Evolutionary conservation across 2,797 vertebrate genomes (phyloP), one percentile per base, ranked within the genome.

Genomic region (Ptychobarbus kaznakovi): DNA sequence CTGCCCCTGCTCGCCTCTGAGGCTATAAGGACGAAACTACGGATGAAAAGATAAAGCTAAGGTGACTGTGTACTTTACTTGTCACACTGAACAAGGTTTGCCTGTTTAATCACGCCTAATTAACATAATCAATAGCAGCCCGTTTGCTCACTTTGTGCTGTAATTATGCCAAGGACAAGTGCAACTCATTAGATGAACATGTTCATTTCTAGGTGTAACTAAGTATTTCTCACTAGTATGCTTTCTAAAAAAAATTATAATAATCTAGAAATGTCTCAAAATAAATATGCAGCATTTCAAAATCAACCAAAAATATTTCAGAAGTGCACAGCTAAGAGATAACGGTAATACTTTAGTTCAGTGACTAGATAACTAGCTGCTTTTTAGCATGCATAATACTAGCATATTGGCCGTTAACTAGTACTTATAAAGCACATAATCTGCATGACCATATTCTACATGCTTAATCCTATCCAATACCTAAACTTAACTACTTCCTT

Each of bases 141-240:
- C 40, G n/a, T 53, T 73, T 72, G 51, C 32, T 66, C 56, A 80
- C 73, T 89, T 25, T 61, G 38, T 28, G 38, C 76, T 3, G 38
- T 82, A 78, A 89, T 87, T 86, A 87, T 73, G 70, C 16, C 70
- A 81, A 86, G 42, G 80, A 63, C 79, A 73, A 88, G 58, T 73
- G 77, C 25, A 44, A 38, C 35, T 42, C 42, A 18, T 49, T 56
- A 65, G 18, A 2, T 44, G 28, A 20, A 40, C n/a, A 10, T 9
- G 1, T 40, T 9, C 2, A 56, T 53, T 77, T 16, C 32, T 13
- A 38, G 32, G 12, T 58, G 20, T 56, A 38, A 56, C 25, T 6
- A 11, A 35, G 15, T 28, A 44, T 65, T 42, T 77, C 42, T 84
- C 44, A 8, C 69, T 25, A 18, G 38, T 74, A 75, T 80, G 72